Conservation (phyloP, 2,888 invertebrate genomes). For the Anodontia alba region DNA sequence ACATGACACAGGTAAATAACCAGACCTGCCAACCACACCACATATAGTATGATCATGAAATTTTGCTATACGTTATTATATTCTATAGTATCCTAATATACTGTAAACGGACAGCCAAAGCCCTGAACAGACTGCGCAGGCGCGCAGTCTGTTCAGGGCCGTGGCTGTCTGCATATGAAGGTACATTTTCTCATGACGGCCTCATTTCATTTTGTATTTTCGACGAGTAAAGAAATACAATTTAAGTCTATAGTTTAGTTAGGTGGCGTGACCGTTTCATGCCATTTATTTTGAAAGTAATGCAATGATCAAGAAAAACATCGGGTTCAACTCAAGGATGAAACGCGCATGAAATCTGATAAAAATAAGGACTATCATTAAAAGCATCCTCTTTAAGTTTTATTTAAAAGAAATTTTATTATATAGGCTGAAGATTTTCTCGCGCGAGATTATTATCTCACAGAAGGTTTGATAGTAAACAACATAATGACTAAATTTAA, state of each 20-base stretch:
- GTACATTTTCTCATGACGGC: too few relatives aligned
- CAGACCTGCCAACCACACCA: too few relatives aligned
- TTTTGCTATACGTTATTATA: too few relatives aligned
- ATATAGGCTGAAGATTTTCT: background rate
- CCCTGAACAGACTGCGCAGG: too few relatives aligned
- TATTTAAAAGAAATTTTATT: background rate
- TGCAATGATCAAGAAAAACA: conserved; percentile 2
- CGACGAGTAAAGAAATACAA: background rate
- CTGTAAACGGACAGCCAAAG: too few relatives aligned
- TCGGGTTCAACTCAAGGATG: background rate
- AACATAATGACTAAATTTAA: too few relatives aligned
- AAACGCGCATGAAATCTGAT: background rate
- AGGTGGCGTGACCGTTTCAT: conserved; percentile 6
- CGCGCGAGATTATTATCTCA: background rate
- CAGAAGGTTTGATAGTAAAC: background rate
- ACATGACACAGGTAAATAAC: too few relatives aligned
- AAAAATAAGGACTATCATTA: background rate
- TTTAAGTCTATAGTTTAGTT: background rate
- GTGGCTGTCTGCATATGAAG: too few relatives aligned
- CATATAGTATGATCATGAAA: too few relatives aligned
- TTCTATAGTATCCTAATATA: too few relatives aligned
- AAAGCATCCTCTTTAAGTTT: background rate
- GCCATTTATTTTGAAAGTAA: conserved; percentile 4
- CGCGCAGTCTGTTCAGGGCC: too few relatives aligned
- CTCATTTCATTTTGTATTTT: too few relatives aligned